Percentiles rank a stretch among this genome's conserved stretches.
Conservation (phyloP, 2,888 invertebrate species). For the Drosophila koepferae region DNA sequence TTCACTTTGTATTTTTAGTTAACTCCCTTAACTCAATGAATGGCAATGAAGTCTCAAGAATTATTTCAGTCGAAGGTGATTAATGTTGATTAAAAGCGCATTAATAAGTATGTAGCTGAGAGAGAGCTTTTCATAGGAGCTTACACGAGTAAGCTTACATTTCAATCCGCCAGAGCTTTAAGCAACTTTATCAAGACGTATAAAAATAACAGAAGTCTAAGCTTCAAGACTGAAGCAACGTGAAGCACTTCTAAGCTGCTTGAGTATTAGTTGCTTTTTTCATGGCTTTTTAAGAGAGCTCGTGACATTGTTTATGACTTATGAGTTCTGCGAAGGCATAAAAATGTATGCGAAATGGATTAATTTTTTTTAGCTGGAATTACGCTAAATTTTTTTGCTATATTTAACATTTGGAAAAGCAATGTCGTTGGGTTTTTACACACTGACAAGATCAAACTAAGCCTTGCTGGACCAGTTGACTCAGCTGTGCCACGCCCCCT, state of each 20-base stretch:
- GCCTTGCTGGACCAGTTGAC: neutral
- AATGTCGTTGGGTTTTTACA: neutral
- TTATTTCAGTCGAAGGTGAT: neutral
- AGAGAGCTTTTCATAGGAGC: too few species aligned
- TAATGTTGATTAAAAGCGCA: neutral
- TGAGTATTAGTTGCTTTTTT: neutral
- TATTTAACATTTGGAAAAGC: neutral
- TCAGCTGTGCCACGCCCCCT: slow-evolving; percentile 5
- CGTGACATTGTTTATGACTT: neutral
- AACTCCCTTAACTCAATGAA: neutral
- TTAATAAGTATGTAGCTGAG: too few species aligned
- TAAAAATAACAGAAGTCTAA: too few species aligned
- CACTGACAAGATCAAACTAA: too few species aligned
- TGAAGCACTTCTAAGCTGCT: neutral
- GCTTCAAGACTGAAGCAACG: neutral
- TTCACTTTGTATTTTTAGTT: neutral
- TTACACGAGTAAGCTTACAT: too few species aligned
- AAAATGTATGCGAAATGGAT: neutral
- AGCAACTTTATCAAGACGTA: too few species aligned
- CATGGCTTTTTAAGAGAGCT: neutral
- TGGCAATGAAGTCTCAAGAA: neutral
- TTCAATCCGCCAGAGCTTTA: too few species aligned
- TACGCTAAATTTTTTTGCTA: neutral
- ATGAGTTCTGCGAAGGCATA: slow-evolving; percentile 6
- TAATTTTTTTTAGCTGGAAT: slow-evolving; percentile 6